A percentile compares a stretch with the other conserved stretches of the same genome.
Conservation (phyloP, 2,113 vertebrate genomes). For the Eretmochelys imbricata region DNA sequence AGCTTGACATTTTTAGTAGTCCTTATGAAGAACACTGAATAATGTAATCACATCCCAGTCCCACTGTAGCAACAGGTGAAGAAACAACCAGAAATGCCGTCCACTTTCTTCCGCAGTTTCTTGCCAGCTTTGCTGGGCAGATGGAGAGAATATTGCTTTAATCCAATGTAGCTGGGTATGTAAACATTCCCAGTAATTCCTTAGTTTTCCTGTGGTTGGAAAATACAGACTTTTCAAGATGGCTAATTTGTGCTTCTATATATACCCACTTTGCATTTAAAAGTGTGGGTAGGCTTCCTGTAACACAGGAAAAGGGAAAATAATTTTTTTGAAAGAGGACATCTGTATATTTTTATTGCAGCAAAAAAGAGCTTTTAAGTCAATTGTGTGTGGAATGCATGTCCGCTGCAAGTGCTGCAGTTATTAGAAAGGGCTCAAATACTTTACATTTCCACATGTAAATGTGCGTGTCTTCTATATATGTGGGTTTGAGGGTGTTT, state of each 20-base stretch:
- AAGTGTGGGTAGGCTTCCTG: constrained; percentile 77
- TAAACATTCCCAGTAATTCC: constrained; percentile 53
- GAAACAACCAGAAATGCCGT: not conserved
- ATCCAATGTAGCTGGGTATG: not conserved
- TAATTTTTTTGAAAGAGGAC: constrained; percentile 60
- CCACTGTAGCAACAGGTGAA: constrained; percentile 22
- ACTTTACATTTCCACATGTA: constrained; percentile 56
- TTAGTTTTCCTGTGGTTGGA: constrained; percentile 73
- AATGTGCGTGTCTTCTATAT: not conserved
- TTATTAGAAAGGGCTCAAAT: constrained; percentile 58
- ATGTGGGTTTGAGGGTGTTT: not conserved
- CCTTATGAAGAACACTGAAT: constrained; percentile 10
- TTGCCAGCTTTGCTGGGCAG: constrained; percentile 3
- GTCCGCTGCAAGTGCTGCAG: constrained; percentile 55
- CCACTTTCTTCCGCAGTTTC: not conserved
- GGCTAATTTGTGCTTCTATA: constrained; percentile 79
- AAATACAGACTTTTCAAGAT: constrained; percentile 76
- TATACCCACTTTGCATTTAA: constrained; percentile 79
- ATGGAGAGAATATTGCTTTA: not conserved
- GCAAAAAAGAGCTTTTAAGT: constrained; percentile 47
- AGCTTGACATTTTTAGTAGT: constrained; percentile 16
- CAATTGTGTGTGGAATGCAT: constrained; percentile 47
- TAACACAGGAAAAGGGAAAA: constrained; percentile 74
- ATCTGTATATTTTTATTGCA: constrained; percentile 73
- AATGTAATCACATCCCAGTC: not conserved